Base-by-base conservation (phyloP, 2,797 vertebrate genomes). In the Loris lydekkerianus region DNA sequence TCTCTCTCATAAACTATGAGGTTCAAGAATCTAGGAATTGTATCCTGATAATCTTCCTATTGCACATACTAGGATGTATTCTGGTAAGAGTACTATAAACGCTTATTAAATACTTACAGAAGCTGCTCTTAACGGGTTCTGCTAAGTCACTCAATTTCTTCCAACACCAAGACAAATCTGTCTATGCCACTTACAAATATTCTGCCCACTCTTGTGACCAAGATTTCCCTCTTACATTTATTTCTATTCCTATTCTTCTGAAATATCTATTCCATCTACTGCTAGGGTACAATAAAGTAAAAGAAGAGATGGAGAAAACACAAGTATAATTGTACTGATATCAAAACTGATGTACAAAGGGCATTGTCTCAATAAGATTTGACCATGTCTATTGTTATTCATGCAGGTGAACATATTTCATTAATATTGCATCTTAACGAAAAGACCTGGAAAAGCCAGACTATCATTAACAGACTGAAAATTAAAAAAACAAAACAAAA, bases 91-190 rank as follows among this genome's bases (percentile, higher is more conserved):
- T 69, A 49, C 13, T n/a, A 21, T 72, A 69, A 91, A 83, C 49
- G 91, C n/a, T 75, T 78, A 73, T 40, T 46, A 43, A 92, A 27
- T 84, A 84, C 60, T 81, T 72, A 86, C 6, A 89, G 34, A 85
- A 53, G 34, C 18, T 49, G 14, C 40, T 80, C 40, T 80, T 75
- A 91, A 81, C 77, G 17, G 23, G 18, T 23, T 86, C 58, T 81
- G 9, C 34, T 63, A 86, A 95, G n/a, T 94, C 61, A 90, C 65
- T 76, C 65, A 18, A 14, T 88, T 96, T 97, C 37, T 83, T 93
- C 14, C 67, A 77, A 76, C 10, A 61, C 27, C 56, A 85, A 91
- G 86, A 21, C 43, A 73, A 93, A 81, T 60, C 53, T 78, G 87
- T 72, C 65, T 69, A 88, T 25, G 56, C 81, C 20, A 70, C 37